Conservation (phyloP, 2,888 invertebrate genomes). For the Linnaemya tessellans region DNA sequence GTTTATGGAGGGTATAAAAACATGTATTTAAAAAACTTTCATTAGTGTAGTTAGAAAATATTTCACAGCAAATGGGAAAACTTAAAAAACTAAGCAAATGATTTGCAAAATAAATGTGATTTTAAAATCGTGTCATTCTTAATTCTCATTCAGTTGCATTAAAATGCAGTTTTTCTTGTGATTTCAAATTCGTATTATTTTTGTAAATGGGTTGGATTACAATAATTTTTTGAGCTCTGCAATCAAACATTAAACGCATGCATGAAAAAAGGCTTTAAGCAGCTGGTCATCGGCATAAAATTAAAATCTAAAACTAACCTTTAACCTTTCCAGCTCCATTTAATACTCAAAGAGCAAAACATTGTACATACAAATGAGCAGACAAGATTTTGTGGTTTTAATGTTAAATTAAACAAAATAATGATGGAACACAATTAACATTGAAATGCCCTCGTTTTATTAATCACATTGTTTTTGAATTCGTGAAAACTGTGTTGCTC, state of each 20-base stretch:
- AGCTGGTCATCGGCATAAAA: too few species aligned
- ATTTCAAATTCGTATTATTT: too few species aligned
- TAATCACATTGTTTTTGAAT: constrained; percentile 21
- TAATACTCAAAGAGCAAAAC: constrained; percentile 12
- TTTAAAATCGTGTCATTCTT: too few species aligned
- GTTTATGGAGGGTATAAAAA: too few species aligned
- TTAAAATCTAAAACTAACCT: constrained; percentile 35
- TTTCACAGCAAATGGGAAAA: too few species aligned
- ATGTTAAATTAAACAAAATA: constrained; percentile 13
- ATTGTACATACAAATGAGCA: neutral
- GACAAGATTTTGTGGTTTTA: constrained; percentile 55
- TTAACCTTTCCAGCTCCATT: constrained; percentile 40
- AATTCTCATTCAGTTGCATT: too few species aligned
- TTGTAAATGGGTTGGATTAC: too few species aligned
- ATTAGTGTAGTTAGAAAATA: too few species aligned
- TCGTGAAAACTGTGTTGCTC: constrained; percentile 3
- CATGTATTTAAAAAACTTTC: too few species aligned
- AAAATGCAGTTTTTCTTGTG: too few species aligned
- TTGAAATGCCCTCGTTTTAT: constrained; percentile 62
- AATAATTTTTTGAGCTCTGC: neutral
- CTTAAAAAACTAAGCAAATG: too few species aligned
- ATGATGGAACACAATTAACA: constrained; percentile 35
- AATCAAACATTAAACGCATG: neutral
- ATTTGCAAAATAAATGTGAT: too few species aligned
- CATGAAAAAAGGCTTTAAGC: constrained; percentile 3